These are phyloP conservation scores for Papilio aristodemus DNA, from an alignment of 1,140 invertebrate genomes.

Conservation along the genomic window DNA sequence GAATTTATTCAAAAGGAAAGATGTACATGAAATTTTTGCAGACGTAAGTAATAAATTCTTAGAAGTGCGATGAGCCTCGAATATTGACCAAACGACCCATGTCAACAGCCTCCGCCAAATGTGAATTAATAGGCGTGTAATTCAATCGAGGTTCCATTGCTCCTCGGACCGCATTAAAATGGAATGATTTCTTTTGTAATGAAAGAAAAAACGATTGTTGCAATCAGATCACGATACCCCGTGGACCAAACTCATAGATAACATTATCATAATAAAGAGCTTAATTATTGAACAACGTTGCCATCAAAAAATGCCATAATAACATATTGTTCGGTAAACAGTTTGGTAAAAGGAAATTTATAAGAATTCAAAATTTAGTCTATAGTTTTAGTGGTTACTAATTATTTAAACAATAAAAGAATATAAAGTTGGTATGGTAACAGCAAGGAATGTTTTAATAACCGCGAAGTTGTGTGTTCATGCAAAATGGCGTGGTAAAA, in stretches of 20 bases:
- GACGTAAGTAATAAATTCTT: slow-evolving; percentile 33
- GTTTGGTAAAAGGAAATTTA: background rate
- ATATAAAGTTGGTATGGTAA: slow-evolving; percentile 17
- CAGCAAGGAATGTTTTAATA: slow-evolving; percentile 27
- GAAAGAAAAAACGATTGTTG: slow-evolving; percentile 39
- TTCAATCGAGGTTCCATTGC: slow-evolving; percentile 46
- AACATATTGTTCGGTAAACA: background rate
- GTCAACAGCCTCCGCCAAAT: slow-evolving; percentile 44
- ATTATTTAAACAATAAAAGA: background rate
- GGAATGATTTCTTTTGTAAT: slow-evolving; percentile 46
- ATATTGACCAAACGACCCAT: slow-evolving; percentile 39
- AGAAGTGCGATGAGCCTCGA: slow-evolving; percentile 35
- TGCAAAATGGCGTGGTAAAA: slow-evolving; percentile 20
- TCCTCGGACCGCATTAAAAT: slow-evolving; percentile 41
- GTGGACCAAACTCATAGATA: background rate
- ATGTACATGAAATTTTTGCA: background rate
- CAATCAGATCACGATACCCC: slow-evolving; percentile 10
- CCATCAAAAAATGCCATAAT: background rate
- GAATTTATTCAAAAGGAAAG: background rate
- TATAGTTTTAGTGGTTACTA: no score
- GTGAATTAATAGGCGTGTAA: slow-evolving; percentile 58
- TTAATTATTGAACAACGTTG: background rate
- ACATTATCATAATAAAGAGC: background rate
- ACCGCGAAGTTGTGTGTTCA: slow-evolving; percentile 28
- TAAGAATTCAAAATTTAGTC: no score